phyloP scores from a whole-genome alignment of 2,888 invertebrate genomes.

The Leptura quadrifasciata region DNA sequence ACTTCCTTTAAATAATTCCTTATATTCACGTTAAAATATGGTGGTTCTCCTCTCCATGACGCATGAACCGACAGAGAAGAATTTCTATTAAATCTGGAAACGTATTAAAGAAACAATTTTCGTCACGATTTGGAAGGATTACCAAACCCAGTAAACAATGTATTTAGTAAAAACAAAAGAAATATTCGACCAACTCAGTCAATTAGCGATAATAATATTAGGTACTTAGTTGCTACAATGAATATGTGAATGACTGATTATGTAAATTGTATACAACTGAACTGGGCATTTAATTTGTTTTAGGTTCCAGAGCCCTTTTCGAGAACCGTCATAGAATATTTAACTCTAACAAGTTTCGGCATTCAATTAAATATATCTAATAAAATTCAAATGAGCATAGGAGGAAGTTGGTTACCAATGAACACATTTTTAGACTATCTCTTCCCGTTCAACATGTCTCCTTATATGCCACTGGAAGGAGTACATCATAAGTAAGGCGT shows the following conservation, averaged over 20 bases:
- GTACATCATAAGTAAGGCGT: conserved; percentile 69
- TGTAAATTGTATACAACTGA: neutral
- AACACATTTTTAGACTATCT: conserved; percentile 68
- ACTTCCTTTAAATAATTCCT: too few relatives aligned
- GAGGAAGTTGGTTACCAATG: conserved; percentile 70
- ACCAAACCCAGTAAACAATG: too few relatives aligned
- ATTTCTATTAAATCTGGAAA: too few relatives aligned
- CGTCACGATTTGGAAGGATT: too few relatives aligned
- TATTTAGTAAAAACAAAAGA: too few relatives aligned
- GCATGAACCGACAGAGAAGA: too few relatives aligned
- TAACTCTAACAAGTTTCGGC: conserved; percentile 65
- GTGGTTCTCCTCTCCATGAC: too few relatives aligned
- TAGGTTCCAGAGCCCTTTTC: conserved; percentile 33
- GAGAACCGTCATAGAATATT: conserved; percentile 50
- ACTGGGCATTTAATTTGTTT: conserved; percentile 9
- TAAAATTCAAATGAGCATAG: conserved; percentile 70
- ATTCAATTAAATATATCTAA: conserved; percentile 69
- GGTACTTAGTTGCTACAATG: neutral
- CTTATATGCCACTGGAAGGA: conserved; percentile 72
- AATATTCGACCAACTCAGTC: too few relatives aligned
- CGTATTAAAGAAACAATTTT: too few relatives aligned
- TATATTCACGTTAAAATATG: too few relatives aligned
- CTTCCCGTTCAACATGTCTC: conserved; percentile 71
- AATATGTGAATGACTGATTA: neutral
- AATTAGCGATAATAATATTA: too few relatives aligned